Base-by-base conservation (phyloP, 1,140 invertebrate genomes). In the Pseudomyrmex pallidus region DNA sequence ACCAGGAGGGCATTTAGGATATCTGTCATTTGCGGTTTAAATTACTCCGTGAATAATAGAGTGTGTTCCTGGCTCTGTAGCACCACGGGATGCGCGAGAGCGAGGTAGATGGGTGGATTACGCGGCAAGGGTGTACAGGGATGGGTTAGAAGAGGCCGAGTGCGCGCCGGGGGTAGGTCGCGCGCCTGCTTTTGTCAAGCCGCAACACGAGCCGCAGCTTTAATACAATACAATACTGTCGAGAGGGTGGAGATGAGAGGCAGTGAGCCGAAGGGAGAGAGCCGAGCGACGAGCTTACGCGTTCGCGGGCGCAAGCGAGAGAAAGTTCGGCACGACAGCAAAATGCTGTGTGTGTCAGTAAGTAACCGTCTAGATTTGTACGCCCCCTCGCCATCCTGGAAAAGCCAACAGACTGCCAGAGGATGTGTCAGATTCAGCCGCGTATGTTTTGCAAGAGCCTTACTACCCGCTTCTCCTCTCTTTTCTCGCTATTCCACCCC, bases 311-410 rank as follows among this genome's bases (percentile, higher is more conserved):
- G 56, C 70, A 67, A 84, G 82, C 35, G 85, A 74, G 87, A 77
- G 73, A 82, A 84, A 88, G 83, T 87, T 88, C 73, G 56, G 62
- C 62, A 57, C 80, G 78, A 84, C 83, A 82, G 89, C 89, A 85
- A 90, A 87, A 90, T 82, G 74, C 87, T 87, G 87, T 85, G 88
- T 85, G 85, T 91, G 89, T 89, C 90, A 83, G 90, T 90, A 91
- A 91, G 90, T 91, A 91, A 91, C 89, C 88, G 85, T 90, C 89
- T 91, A 90, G 91, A 91, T 90, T 91, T 90, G 86, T 88, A 84
- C 83, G 59, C 82, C 85, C 82, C 83, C 64, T 86, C 74, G 70
- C 68, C 82, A 66, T 84, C 66, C 62, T 85, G 78, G 88, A 89
- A 89, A 89, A 89, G 80, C 87, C 83, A 88, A 85, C 77, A 88